Evolutionary conservation across 1,140 invertebrate genomes (phyloP).

Genomic region (Eubasilissa regina): DNA sequence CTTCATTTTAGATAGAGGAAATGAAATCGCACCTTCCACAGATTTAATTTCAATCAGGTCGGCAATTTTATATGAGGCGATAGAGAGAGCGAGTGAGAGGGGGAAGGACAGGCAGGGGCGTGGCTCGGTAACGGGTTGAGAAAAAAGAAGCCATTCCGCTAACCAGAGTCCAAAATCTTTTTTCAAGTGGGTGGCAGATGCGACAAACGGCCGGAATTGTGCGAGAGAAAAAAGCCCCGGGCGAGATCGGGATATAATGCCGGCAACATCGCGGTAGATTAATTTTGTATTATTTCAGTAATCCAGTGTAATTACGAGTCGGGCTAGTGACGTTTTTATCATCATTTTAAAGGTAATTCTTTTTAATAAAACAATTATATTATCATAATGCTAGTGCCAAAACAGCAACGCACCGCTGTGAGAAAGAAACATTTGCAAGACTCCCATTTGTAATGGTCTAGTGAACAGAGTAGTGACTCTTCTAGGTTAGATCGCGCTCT

Average conservation of each 20-base stretch:
- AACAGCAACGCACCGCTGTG: too few relatives aligned
- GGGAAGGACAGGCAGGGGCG: not conserved
- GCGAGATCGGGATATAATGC: not conserved
- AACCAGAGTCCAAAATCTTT: conserved; percentile 3
- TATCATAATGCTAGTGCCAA: too few relatives aligned
- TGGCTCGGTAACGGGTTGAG: conserved; percentile 1
- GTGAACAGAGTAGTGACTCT: too few relatives aligned
- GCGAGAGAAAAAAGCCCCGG: not conserved
- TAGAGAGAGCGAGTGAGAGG: not conserved
- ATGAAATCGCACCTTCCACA: not conserved
- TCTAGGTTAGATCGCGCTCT: too few relatives aligned
- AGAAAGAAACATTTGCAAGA: too few relatives aligned
- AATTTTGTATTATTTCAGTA: not conserved
- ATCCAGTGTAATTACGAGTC: not conserved
- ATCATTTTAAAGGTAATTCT: not conserved
- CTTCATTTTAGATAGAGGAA: too few relatives aligned
- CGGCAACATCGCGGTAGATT: not conserved
- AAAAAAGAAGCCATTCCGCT: not conserved
- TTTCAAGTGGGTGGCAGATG: not conserved
- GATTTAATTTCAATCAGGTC: conserved; percentile 3
- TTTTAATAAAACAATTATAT: too few relatives aligned
- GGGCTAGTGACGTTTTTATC: not conserved
- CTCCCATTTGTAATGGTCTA: too few relatives aligned
- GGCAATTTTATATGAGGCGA: too few relatives aligned
- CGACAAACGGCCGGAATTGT: not conserved